Evolutionary conservation across 2,797 vertebrate species (phyloP).

Genomic region (Phalloptychus januarius): DNA sequence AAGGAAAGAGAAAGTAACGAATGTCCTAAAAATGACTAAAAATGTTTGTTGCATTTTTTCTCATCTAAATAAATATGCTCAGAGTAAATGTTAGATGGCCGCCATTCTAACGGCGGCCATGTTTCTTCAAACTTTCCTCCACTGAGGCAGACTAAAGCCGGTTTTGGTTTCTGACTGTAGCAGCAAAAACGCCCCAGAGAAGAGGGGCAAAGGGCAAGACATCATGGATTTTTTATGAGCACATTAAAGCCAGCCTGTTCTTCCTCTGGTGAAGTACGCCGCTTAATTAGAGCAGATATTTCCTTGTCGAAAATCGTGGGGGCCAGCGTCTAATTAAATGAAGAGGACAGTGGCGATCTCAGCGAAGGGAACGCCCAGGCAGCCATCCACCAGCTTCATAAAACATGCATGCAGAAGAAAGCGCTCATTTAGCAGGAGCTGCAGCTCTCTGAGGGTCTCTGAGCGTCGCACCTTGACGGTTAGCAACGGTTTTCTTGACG

Average conservation of each 20-base stretch:
- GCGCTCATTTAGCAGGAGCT: conserved; percentile 60
- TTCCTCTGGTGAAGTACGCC: conserved; percentile 68
- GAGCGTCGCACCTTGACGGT: conserved; percentile 66
- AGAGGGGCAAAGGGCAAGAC: conserved; percentile 65
- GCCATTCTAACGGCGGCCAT: not conserved
- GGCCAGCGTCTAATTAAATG: conserved; percentile 78
- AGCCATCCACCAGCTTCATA: conserved; percentile 77
- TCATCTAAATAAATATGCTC: not conserved
- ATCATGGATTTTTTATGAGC: conserved; percentile 74
- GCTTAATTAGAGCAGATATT: conserved; percentile 80
- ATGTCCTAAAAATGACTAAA: not conserved
- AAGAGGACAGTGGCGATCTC: conserved; percentile 73
- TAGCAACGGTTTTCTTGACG: conserved; percentile 73
- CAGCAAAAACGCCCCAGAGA: conserved; percentile 20
- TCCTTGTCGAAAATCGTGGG: conserved; percentile 73
- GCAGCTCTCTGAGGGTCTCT: conserved; percentile 28
- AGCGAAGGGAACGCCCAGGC: conserved; percentile 73
- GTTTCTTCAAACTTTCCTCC: not conserved
- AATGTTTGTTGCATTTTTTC: not conserved
- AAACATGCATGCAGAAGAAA: conserved; percentile 76
- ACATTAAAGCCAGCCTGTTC: conserved; percentile 72
- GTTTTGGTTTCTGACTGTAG: conserved; percentile 21
- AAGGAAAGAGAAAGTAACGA: not conserved
- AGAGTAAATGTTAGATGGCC: not conserved
- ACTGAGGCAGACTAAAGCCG: not conserved